phyloP scores from a whole-genome alignment of 64 coral and sea anemone genomes.

The Porites australiensis region DNA sequence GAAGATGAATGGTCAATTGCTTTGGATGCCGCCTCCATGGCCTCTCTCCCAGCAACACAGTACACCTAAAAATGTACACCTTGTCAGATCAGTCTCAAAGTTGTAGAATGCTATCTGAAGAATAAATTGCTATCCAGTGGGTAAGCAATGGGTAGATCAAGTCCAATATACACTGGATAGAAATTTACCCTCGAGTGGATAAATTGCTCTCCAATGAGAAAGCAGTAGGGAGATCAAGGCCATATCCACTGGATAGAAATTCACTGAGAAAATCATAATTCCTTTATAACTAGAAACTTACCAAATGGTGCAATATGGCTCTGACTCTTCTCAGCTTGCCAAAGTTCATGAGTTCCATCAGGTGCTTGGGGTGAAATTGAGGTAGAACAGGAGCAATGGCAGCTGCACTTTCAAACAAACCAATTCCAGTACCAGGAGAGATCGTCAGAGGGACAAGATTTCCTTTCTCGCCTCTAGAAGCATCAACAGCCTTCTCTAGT shows the following conservation, averaged over 20 bases:
- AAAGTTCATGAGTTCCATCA: slow-evolving; percentile 99
- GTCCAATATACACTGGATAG: too few relatives aligned
- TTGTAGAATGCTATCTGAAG: too few relatives aligned
- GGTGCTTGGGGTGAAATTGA: slow-evolving; percentile 96
- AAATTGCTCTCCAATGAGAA: too few relatives aligned
- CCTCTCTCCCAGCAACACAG: slow-evolving; percentile 89
- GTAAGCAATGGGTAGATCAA: too few relatives aligned
- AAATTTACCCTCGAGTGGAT: too few relatives aligned
- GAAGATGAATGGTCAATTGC: slow-evolving; percentile 28
- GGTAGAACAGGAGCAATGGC: slow-evolving; percentile 87
- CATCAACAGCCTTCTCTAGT: slow-evolving; percentile 68
- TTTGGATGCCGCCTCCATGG: slow-evolving; percentile 63
- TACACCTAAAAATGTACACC: slow-evolving; percentile 65
- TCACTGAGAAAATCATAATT: neutral
- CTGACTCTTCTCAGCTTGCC: slow-evolving; percentile 93
- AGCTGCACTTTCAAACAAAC: slow-evolving; percentile 90
- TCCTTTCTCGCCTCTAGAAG: slow-evolving; percentile 61
- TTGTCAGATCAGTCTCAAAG: too few relatives aligned
- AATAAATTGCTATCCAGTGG: too few relatives aligned
- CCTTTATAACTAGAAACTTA: slow-evolving; percentile 20
- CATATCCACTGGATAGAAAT: too few relatives aligned
- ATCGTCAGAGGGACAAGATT: slow-evolving; percentile 79
- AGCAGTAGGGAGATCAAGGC: too few relatives aligned
- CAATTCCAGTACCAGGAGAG: slow-evolving; percentile 65
- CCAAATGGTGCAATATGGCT: slow-evolving; percentile 95